phyloP scores from a whole-genome alignment of 2,888 invertebrate genomes.

The Eustalomyia histrio region DNA sequence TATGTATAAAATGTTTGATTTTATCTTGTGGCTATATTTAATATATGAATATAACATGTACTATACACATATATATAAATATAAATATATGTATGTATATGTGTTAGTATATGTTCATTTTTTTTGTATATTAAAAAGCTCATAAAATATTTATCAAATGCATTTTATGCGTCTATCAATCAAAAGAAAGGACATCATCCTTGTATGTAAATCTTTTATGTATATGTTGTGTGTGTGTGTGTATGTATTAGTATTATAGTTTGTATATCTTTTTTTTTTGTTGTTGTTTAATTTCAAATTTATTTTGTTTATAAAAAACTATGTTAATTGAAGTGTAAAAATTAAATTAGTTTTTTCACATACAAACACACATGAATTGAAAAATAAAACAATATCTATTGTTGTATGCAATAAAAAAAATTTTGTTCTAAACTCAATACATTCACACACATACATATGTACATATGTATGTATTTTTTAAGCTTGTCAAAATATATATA shows the following conservation, averaged over 20 bases:
- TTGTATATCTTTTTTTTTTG: slow-evolving; percentile 31
- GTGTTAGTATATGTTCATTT: neutral
- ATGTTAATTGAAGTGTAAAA: slow-evolving; percentile 67
- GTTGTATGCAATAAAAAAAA: slow-evolving; percentile 19
- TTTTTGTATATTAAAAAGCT: slow-evolving; percentile 38
- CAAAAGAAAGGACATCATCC: slow-evolving; percentile 61
- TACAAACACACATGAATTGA: slow-evolving; percentile 18
- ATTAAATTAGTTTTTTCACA: slow-evolving; percentile 61
- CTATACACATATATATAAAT: neutral
- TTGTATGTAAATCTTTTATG: slow-evolving; percentile 2
- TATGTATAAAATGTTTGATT: slow-evolving; percentile 10
- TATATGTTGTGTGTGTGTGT: neutral
- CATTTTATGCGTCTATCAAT: slow-evolving; percentile 64
- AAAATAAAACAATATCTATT: slow-evolving; percentile 31
- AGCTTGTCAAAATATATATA: slow-evolving; percentile 52
- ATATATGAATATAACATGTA: neutral
- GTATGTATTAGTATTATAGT: neutral
- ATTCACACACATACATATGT: slow-evolving; percentile 45
- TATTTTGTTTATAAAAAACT: slow-evolving; percentile 61
- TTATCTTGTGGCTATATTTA: slow-evolving; percentile 29
- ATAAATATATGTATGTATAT: slow-evolving; percentile 11
- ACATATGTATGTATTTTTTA: too few species aligned
- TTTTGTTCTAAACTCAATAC: slow-evolving; percentile 20
- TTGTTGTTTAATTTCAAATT: slow-evolving; percentile 63
- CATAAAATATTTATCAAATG: slow-evolving; percentile 64